phyloP scores from a whole-genome alignment of 1,140 invertebrate genomes.

The Zaprionus gabonicus region DNA sequence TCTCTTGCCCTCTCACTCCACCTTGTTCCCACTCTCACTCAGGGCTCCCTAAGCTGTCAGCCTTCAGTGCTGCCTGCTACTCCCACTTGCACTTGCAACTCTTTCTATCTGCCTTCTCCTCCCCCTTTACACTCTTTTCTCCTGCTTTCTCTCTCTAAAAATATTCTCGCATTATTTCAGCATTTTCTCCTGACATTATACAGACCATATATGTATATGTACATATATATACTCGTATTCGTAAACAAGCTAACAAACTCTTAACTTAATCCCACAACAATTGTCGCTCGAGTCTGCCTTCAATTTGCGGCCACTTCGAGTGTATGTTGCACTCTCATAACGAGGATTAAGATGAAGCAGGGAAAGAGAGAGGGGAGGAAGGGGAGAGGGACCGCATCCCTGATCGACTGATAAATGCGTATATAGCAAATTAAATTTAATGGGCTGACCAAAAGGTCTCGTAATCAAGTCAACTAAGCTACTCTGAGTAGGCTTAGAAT shows the following conservation, averaged over 20 bases:
- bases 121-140: neutral
- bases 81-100: conserved; percentile 3
- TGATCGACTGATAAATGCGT: conserved; percentile 36
- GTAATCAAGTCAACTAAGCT: conserved; percentile 77
- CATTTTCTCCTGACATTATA: conserved; percentile 32
- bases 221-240: conserved; percentile 14
- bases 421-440: conserved; percentile 73
- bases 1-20: neutral
- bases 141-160: conserved; percentile 41
- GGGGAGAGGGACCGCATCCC: neutral
- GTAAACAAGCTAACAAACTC: neutral
- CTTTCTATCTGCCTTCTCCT: neutral
- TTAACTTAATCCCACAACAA: neutral
- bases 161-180: conserved; percentile 68
- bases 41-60: conserved; percentile 20
- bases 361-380: neutral
- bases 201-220: conserved; percentile 3
- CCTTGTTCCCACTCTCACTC: neutral
- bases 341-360: neutral
- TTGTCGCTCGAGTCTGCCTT: conserved; percentile 1
- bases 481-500: conserved; percentile 39
- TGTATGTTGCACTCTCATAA: no score
- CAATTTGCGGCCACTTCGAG: conserved; percentile 17
- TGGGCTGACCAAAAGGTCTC: conserved; percentile 51
- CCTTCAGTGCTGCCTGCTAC: neutral